Evolutionary conservation across 2,797 vertebrate genomes (phyloP), one percentile per base, ranked within the genome.

Genomic region (Anisognathus igniventris): DNA sequence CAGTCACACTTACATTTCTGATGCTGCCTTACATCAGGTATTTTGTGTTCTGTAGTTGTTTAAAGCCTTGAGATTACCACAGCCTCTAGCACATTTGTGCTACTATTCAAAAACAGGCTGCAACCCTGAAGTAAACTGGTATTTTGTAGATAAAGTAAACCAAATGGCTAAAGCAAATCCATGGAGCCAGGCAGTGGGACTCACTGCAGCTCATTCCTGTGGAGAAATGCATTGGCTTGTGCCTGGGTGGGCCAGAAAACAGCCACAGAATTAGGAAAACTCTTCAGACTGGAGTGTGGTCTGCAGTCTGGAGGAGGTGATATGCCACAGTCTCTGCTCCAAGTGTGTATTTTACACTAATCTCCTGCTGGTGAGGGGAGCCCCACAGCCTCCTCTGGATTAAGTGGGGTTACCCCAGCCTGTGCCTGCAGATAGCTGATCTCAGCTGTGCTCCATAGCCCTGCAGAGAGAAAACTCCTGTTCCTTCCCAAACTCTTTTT

Each of bases 91-190:
- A 61, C 25, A 15, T 77, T 66, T 75, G 31, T 78, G 31, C 18
- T 86, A 18, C 35, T 70, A 35, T 64, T 86, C 27, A 3, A 73
- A 88, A 94, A 4, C 51, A 88, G 45, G 12, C 83, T 67, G 24
- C 50, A 88, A 67, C 33, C 22, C 21, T 61, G 39, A 93, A 86
- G 47, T 83, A 90, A 92, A 83, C 51, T n/a, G 47, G 78, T 60
- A 56, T 44, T 88, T 78, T 23, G 7, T 8, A 84, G 90, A 90
- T 86, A 94, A 88, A 95, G 54, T 88, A 96, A 95, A 94, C 80
- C 27, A 50, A 75, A 73, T 24, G 23, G n/a, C 47, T 92, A 37
- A 58, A 90, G 31, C 31, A 50, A 73, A 42, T 53, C 25, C 77
- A 65, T 61, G 74, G 54, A 74, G 28, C 31, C 65, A 74, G 65